A percentile compares a stretch with the other conserved stretches of the same genome.
phyloP scores from a whole-genome alignment of 2,797 vertebrate genomes.

The Cacajao melanocephalus region DNA sequence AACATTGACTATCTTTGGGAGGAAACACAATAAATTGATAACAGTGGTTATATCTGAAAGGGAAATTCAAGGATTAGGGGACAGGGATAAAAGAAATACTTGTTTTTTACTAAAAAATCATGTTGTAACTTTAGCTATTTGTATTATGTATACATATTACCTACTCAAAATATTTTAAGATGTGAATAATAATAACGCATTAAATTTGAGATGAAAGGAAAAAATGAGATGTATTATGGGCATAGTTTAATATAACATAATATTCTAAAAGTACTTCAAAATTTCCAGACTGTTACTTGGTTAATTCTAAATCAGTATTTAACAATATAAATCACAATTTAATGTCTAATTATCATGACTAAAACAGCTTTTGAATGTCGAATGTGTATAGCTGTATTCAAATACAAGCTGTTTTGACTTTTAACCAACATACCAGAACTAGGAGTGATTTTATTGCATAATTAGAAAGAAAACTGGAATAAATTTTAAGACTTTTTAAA shows the following conservation, averaged over 20 bases:
- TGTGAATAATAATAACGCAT: slow-evolving; percentile 52
- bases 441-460: slow-evolving; percentile 68
- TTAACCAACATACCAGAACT: slow-evolving; percentile 72
- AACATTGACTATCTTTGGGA: background rate
- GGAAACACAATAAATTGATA: background rate
- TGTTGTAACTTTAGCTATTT: background rate
- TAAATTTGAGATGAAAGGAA: background rate
- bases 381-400: slow-evolving; percentile 72
- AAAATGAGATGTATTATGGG: background rate
- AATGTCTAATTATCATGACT: slow-evolving; percentile 72
- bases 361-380: slow-evolving; percentile 77
- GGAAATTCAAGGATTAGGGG: background rate
- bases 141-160: background rate
- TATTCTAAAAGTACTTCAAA: slow-evolving; percentile 38
- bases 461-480: slow-evolving; percentile 62
- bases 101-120: background rate
- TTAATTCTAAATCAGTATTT: slow-evolving; percentile 74
- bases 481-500: slow-evolving; percentile 60
- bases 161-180: slow-evolving; percentile 35
- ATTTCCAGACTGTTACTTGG: slow-evolving; percentile 55
- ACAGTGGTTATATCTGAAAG: background rate
- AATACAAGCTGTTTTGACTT: slow-evolving; percentile 80
- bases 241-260: background rate
- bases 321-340: slow-evolving; percentile 78
- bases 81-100: background rate